Evolutionary conservation across 2,113 vertebrate species (phyloP).

Genomic region (Jacana jacana): DNA sequence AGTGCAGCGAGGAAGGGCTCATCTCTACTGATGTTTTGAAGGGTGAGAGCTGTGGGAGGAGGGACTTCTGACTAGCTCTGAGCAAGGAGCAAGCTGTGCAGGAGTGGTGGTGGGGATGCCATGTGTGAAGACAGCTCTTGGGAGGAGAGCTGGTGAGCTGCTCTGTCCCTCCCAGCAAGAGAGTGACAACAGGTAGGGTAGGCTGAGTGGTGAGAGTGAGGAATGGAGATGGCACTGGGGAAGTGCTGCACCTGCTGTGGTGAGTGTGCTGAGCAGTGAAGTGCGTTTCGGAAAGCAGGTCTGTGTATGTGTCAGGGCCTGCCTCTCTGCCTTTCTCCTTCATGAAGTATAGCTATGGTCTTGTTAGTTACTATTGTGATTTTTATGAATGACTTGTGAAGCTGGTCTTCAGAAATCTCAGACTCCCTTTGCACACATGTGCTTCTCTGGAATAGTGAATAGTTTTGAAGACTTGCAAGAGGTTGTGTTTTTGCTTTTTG

Average conservation of each 20-base stretch:
- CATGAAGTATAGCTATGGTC: not conserved
- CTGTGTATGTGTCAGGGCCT: not conserved
- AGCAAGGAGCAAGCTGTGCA: not conserved
- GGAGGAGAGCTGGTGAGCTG: not conserved
- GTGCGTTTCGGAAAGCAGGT: not conserved
- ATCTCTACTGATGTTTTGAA: not conserved
- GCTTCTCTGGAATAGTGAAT: not conserved
- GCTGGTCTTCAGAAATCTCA: not conserved
- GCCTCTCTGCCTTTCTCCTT: not conserved
- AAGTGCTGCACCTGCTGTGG: not conserved
- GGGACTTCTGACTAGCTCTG: not conserved
- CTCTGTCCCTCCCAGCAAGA: not conserved
- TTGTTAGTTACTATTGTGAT: not conserved
- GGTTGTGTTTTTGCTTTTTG: no score
- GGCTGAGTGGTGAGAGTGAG: not conserved
- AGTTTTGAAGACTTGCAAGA: not conserved
- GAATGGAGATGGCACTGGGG: rapidly evolving
- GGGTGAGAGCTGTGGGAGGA: not conserved
- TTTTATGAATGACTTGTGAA: not conserved
- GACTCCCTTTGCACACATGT: rapidly evolving
- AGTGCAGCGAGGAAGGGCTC: not conserved
- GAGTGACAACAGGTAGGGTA: not conserved
- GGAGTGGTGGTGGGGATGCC: not conserved
- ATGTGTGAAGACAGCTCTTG: not conserved
- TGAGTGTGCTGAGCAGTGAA: not conserved